Conservation (phyloP, 2,888 invertebrate genomes). For the Papilio gigon region DNA sequence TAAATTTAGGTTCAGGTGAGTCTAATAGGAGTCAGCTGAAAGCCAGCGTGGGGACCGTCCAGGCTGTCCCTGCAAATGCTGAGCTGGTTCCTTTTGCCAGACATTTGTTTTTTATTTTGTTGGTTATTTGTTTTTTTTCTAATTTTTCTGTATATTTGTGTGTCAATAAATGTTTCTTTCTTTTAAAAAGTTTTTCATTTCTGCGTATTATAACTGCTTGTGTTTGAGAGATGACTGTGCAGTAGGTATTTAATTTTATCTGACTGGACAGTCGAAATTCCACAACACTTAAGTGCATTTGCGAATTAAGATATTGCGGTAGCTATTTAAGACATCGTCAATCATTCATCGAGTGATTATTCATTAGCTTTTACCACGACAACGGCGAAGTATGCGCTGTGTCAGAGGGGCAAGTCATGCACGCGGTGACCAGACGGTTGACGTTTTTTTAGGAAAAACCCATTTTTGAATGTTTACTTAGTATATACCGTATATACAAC, state of each 20-base stretch:
- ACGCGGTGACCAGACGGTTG: constrained; percentile 23
- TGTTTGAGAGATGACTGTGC: background rate
- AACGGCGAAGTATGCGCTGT: constrained; percentile 35
- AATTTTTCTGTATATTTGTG: too few species aligned
- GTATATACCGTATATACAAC: too few species aligned
- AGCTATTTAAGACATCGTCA: constrained; percentile 39
- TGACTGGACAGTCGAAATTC: constrained; percentile 19
- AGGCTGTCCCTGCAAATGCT: too few species aligned
- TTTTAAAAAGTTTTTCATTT: background rate
- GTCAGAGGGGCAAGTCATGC: constrained; percentile 37
- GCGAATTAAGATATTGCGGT: constrained; percentile 32
- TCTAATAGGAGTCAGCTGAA: too few species aligned
- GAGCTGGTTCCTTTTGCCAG: too few species aligned
- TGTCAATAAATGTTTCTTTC: too few species aligned
- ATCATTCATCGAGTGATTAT: constrained; percentile 38
- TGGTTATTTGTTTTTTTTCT: too few species aligned
- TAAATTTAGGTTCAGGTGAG: too few species aligned
- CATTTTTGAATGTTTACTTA: too few species aligned
- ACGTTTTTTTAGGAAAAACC: constrained; percentile 39
- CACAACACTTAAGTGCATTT: constrained; percentile 37
- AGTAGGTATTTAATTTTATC: constrained; percentile 10
- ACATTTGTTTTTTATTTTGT: too few species aligned
- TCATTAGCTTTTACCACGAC: constrained; percentile 42
- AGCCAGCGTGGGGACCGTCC: too few species aligned
- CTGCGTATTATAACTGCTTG: background rate